A percentile compares a stretch with the other conserved stretches of the same genome.
phyloP scores from a whole-genome alignment of 1,140 invertebrate genomes.

The Geopemphigus sp. region DNA sequence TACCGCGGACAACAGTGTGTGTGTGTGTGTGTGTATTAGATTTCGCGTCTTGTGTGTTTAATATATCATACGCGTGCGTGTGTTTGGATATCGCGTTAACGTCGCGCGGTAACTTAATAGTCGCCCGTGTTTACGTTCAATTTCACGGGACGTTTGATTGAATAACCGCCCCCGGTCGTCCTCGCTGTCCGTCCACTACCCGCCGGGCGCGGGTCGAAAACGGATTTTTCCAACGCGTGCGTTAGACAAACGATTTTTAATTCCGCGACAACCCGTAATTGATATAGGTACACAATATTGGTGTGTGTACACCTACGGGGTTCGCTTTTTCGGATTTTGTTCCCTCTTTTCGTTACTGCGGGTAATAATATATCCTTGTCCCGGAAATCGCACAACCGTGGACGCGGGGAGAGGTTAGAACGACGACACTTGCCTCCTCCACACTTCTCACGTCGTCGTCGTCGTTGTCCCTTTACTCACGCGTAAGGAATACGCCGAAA shows the following conservation, averaged over 20 bases:
- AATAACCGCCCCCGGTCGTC: not conserved
- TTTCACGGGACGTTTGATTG: slow-evolving; percentile 49
- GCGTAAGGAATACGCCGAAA: slow-evolving; percentile 2
- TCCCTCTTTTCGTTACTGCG: not conserved
- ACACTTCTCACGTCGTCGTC: not conserved
- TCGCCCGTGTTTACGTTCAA: slow-evolving; percentile 46
- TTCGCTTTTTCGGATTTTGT: not conserved
- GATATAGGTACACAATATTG: not conserved
- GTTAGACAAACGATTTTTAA: slow-evolving; percentile 46
- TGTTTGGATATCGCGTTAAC: slow-evolving; percentile 49
- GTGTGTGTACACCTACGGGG: slow-evolving; percentile 16
- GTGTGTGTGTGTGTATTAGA: slow-evolving; percentile 26
- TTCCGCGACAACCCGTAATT: slow-evolving; percentile 21
- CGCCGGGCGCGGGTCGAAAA: not conserved
- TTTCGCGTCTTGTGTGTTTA: slow-evolving; percentile 32
- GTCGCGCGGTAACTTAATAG: slow-evolving; percentile 44
- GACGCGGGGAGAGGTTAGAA: not conserved
- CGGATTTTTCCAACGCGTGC: slow-evolving; percentile 13
- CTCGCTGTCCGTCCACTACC: not conserved
- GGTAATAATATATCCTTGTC: not conserved
- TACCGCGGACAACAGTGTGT: not conserved
- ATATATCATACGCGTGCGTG: not conserved
- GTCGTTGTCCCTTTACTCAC: not conserved
- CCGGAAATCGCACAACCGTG: not conserved
- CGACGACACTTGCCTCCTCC: too few relatives aligned